Evolutionary conservation across 2,797 vertebrate species (phyloP), one percentile per base, ranked within the genome.

Genomic region (Chaenodraco wilsoni): DNA sequence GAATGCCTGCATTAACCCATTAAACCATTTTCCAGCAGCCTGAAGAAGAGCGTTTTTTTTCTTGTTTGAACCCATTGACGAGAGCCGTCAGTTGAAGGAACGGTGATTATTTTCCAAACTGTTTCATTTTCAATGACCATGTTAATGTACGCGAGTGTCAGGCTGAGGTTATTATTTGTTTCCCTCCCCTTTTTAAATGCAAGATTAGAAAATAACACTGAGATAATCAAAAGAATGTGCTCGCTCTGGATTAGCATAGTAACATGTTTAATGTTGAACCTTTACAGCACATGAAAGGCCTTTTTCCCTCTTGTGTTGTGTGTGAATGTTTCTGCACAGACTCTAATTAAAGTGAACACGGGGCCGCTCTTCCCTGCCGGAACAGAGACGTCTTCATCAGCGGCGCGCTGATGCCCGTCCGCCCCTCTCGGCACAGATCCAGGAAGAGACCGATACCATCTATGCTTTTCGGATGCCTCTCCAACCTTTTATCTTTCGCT

Each of bases 1-100:
- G 89, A 91, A 94, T 92, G 91, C 89, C 93, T 92, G 91, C 92
- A 93, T 94, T 93, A 93, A 94, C 91, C 92, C 92, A 94, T 94
- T 95, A 95, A 95, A 94, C 89, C 90, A 76, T 92, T 93, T 94
- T 94, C 88, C 93, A 94, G 91, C 92, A 92, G 78, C 86, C 78
- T 78, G 65, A 74, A 69, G 50, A 65, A 69, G 70, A 54, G 70
- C 45, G 12, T 61, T 77, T 79, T 21, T 23, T 0, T n/a, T 23
- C 0, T 45, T 68, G 23, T 76, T 69, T 23, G 48, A 52, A 44
- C 59, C 27, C 27, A 1, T 68, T 69, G 43, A 77, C 31, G 6
- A 6, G 49, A 64, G 50, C 45, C 59, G 64, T 52, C 12, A 62
- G 55, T 64, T 41, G 59, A 31, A 55, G 21, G 40, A 71, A 59